Percentiles rank a stretch among this genome's conserved stretches.
These are phyloP conservation scores for Drosophila sp. DNA, from an alignment of 1,140 invertebrate genomes.

Conservation along the genomic window DNA sequence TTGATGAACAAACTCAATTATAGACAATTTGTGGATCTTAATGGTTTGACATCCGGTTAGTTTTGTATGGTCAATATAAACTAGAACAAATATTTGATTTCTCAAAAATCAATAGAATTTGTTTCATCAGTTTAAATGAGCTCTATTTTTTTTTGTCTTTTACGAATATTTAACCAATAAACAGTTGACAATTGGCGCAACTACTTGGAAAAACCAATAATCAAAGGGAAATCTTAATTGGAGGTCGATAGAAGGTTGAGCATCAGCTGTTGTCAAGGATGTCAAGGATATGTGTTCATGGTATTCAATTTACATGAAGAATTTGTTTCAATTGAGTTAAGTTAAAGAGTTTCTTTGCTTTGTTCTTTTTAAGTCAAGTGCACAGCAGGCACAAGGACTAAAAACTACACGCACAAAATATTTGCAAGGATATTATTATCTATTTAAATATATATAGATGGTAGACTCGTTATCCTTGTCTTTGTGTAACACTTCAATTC, in stretches of 20 bases:
- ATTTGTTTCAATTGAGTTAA: slow-evolving; percentile 1
- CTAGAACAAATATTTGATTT: slow-evolving; percentile 17
- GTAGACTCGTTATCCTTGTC: slow-evolving; percentile 11
- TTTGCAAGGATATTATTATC: slow-evolving; percentile 25
- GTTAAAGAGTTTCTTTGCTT: neutral
- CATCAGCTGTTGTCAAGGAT: slow-evolving; percentile 18
- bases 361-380: slow-evolving; percentile 40
- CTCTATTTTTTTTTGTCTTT: neutral
- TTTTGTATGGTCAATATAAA: slow-evolving; percentile 38
- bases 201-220: neutral
- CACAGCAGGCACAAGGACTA: slow-evolving; percentile 62
- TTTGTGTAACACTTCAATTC: neutral
- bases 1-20: slow-evolving; percentile 49
- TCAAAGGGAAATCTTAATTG: neutral
- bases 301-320: slow-evolving; percentile 2
- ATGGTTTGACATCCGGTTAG: slow-evolving; percentile 46
- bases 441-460: slow-evolving; percentile 10
- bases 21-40: slow-evolving; percentile 44
- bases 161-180: neutral
- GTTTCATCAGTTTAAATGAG: neutral
- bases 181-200: neutral
- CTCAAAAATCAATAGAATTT: slow-evolving; percentile 22
- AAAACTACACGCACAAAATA: slow-evolving; percentile 31
- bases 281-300: neutral
- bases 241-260: neutral